phyloP scores from a whole-genome alignment of 2,888 invertebrate genomes.

The Fragum whitleyi region DNA sequence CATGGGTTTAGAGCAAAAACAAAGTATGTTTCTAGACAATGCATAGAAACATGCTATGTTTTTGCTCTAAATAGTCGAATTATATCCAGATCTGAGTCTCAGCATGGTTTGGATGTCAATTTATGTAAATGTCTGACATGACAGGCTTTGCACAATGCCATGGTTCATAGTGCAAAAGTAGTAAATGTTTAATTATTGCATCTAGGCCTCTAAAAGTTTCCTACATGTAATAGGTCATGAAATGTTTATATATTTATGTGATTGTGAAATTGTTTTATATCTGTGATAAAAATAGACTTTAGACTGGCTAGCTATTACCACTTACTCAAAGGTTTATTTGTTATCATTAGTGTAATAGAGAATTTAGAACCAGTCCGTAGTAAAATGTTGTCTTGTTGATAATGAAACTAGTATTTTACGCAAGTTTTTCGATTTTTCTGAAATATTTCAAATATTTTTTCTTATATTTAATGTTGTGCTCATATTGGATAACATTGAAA shows the following conservation, averaged over 20 bases:
- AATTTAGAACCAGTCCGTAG: neutral
- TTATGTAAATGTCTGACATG: too few species aligned
- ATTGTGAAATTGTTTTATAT: constrained; percentile 2
- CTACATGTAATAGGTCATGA: neutral
- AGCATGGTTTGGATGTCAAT: too few species aligned
- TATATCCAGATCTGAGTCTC: too few species aligned
- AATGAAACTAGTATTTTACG: neutral
- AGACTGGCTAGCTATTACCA: neutral
- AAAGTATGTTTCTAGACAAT: too few species aligned
- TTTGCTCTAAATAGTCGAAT: too few species aligned
- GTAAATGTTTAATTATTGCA: too few species aligned
- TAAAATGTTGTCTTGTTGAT: neutral
- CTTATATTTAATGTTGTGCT: neutral
- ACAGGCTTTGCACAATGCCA: too few species aligned
- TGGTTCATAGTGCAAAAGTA: too few species aligned
- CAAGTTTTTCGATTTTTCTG: neutral
- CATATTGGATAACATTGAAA: neutral
- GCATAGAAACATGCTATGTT: too few species aligned
- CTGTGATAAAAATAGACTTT: constrained; percentile 4
- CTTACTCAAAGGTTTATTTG: neutral
- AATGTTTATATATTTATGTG: neutral
- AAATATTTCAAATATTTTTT: constrained; percentile 1
- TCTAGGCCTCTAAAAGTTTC: too few species aligned
- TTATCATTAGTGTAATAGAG: constrained; percentile 1
- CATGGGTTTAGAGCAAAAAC: too few species aligned